Evolutionary conservation across 2,797 vertebrate genomes (phyloP).

Genomic region (Siniperca scherzeri): DNA sequence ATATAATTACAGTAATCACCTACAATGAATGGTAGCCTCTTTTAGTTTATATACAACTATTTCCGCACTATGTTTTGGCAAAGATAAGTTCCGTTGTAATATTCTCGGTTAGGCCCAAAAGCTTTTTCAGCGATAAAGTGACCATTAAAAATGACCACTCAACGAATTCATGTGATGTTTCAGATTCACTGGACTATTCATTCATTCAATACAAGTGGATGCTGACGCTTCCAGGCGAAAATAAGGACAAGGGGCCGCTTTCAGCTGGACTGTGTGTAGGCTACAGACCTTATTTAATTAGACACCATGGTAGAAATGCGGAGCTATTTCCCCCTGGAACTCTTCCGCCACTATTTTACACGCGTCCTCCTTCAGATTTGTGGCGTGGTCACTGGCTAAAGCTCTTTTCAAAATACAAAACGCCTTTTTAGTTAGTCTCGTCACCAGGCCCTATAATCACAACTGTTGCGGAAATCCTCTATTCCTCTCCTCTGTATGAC

Average conservation of each 20-base stretch:
- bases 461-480: not conserved
- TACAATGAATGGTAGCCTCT: not conserved
- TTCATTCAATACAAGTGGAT: slow-evolving; percentile 27
- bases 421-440: not conserved
- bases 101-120: not conserved
- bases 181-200: slow-evolving; percentile 20
- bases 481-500: not conserved
- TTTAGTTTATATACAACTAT: not conserved
- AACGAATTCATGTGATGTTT: slow-evolving; percentile 42
- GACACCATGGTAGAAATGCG: slow-evolving; percentile 29
- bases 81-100: not conserved
- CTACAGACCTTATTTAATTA: slow-evolving; percentile 48
- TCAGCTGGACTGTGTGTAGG: slow-evolving; percentile 33
- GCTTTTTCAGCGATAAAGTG: slow-evolving; percentile 11
- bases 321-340: slow-evolving; percentile 17
- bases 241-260: slow-evolving; percentile 55
- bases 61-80: not conserved
- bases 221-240: slow-evolving; percentile 28
- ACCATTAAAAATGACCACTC: slow-evolving; percentile 13
- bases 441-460: not conserved
- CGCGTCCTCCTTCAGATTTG: slow-evolving; percentile 5
- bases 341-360: slow-evolving; percentile 21
- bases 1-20: not conserved
- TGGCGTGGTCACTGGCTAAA: not conserved
- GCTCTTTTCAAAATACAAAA: slow-evolving; percentile 9